phyloP scores from a whole-genome alignment of 2,797 vertebrate genomes.

The Rhinichthys osculus region DNA sequence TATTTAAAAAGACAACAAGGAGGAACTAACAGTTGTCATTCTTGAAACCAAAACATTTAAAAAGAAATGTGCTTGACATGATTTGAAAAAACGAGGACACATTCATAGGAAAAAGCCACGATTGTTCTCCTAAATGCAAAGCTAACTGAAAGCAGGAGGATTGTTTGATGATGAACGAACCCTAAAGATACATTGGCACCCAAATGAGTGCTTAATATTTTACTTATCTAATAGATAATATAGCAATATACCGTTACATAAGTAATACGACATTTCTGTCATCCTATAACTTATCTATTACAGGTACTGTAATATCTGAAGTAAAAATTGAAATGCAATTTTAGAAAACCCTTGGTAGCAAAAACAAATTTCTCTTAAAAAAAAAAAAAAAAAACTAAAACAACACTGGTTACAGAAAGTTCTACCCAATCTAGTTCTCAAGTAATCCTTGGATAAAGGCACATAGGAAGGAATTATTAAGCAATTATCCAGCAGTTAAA shows the following conservation, averaged over 20 bases:
- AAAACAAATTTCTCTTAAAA: not conserved
- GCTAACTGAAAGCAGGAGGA: not conserved
- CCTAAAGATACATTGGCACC: slow-evolving; percentile 1
- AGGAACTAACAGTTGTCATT: not conserved
- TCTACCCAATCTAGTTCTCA: slow-evolving; percentile 1
- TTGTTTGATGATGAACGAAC: not conserved
- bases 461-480: slow-evolving; percentile 7
- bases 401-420: slow-evolving; percentile 21
- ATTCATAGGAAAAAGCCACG: not conserved
- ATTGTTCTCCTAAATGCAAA: not conserved
- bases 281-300: not conserved
- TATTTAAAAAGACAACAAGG: not conserved
- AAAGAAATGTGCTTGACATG: slow-evolving; percentile 6
- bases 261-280: not conserved
- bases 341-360: not conserved
- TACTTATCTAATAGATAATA: slow-evolving; percentile 18
- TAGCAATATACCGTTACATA: not conserved
- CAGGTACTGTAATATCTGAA: not conserved
- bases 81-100: not conserved
- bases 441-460: slow-evolving; percentile 20
- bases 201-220: not conserved
- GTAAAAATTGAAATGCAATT: not conserved
- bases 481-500: slow-evolving; percentile 23
- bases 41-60: not conserved
- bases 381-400: not conserved